Percentiles rank a stretch among this genome's conserved stretches.
Evolutionary conservation across 2,888 invertebrate genomes (phyloP).

Genomic region (Zygogramma bicolorata): DNA sequence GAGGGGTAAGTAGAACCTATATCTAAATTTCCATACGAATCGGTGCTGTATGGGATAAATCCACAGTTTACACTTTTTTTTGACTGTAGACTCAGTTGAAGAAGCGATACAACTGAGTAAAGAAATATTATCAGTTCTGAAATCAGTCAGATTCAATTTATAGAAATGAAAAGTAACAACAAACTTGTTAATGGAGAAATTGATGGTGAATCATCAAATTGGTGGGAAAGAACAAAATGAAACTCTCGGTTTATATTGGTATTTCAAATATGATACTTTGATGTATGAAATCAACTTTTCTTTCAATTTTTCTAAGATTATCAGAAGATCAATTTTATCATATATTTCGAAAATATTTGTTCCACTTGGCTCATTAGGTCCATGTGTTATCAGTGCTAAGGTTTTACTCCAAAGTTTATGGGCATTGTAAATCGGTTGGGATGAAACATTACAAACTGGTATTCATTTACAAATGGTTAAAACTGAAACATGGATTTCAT

Average conservation of each 20-base stretch:
- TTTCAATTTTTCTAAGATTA: background rate
- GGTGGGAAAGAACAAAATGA: background rate
- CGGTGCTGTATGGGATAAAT: too few relatives aligned
- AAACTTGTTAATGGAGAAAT: background rate
- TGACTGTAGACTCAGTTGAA: too few relatives aligned
- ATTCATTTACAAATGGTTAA: background rate
- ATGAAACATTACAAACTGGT: conserved; percentile 18
- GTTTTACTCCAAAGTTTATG: too few relatives aligned
- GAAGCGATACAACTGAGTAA: too few relatives aligned
- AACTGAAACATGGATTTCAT: conserved; percentile 29
- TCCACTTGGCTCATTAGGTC: conserved; percentile 31
- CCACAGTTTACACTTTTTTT: too few relatives aligned
- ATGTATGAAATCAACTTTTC: background rate
- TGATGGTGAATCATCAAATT: background rate
- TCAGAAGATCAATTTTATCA: conserved; percentile 30
- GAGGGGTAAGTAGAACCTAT: too few relatives aligned
- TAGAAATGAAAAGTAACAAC: too few relatives aligned
- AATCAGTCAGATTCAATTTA: too few relatives aligned
- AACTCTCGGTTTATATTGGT: background rate
- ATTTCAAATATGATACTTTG: background rate
- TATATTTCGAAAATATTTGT: conserved; percentile 32
- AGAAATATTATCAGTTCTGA: too few relatives aligned
- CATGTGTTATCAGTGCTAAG: conserved; percentile 27
- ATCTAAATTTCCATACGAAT: too few relatives aligned
- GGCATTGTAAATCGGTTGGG: conserved; percentile 18